Evolutionary conservation across 1,140 invertebrate species (phyloP).

Genomic region (Samia ricini): DNA sequence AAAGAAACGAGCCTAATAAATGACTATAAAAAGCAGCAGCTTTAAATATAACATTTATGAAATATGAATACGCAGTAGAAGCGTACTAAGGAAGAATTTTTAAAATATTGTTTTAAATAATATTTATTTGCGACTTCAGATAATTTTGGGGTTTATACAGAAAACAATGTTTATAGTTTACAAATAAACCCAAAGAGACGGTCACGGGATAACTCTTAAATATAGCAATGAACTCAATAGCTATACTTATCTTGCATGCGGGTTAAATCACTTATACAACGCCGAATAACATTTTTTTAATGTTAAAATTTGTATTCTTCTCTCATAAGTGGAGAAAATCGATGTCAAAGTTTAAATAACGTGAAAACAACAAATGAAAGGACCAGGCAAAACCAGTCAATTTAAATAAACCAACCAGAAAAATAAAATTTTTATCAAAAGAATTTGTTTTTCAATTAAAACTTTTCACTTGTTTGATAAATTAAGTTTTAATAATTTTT

Average conservation of each 20-base stretch:
- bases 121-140: no score
- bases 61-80: no score
- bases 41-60: no score
- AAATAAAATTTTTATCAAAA: conserved; percentile 26
- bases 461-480: conserved; percentile 27
- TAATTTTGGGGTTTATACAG: no score
- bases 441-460: conserved; percentile 38
- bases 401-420: conserved; percentile 12
- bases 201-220: neutral
- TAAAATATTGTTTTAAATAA: no score
- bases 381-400: neutral
- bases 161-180: no score
- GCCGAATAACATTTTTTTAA: neutral
- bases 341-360: neutral
- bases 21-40: no score
- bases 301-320: neutral
- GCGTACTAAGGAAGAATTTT: no score
- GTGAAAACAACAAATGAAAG: neutral
- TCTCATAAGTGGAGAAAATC: neutral
- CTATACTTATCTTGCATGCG: neutral
- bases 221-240: neutral
- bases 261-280: neutral
- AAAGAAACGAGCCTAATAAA: no score
- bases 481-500: conserved; percentile 25
- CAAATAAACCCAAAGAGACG: no score